Percentiles rank a stretch among this genome's conserved stretches.
phyloP scores from a whole-genome alignment of 2,888 invertebrate species.

The Ferdinandea cuprea region DNA sequence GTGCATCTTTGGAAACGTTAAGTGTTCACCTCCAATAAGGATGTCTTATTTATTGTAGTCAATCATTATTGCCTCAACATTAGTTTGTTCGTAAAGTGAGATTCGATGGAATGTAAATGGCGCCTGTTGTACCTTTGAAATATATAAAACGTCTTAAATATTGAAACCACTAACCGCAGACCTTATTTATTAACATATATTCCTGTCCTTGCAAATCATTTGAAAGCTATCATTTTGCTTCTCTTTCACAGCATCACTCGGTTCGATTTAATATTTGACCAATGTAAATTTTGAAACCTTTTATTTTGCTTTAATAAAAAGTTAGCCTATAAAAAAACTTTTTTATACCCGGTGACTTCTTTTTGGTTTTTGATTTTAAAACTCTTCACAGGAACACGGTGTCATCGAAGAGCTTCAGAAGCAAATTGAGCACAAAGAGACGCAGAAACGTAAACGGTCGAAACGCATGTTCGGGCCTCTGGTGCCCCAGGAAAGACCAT shows the following conservation, averaged over 20 bases:
- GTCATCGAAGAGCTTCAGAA: slow-evolving; percentile 84
- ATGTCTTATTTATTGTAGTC: too few relatives aligned
- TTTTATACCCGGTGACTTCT: slow-evolving; percentile 14
- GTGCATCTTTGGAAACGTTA: too few relatives aligned
- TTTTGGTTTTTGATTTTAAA: slow-evolving; percentile 60
- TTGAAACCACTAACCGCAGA: background rate
- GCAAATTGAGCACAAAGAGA: slow-evolving; percentile 83
- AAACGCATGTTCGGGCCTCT: slow-evolving; percentile 85
- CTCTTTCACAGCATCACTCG: slow-evolving; percentile 67
- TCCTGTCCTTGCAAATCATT: slow-evolving; percentile 25
- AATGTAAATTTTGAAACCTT: slow-evolving; percentile 11
- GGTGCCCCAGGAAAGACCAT: slow-evolving; percentile 87
- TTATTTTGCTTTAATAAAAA: slow-evolving; percentile 29
- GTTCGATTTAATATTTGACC: slow-evolving; percentile 62
- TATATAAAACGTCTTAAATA: too few relatives aligned
- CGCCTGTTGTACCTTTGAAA: too few relatives aligned
- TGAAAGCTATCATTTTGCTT: slow-evolving; percentile 65
- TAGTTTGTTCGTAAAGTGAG: too few relatives aligned
- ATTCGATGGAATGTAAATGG: too few relatives aligned
- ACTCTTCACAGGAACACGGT: slow-evolving; percentile 79
- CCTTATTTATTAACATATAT: too few relatives aligned
- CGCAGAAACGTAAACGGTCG: slow-evolving; percentile 83
- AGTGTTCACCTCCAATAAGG: too few relatives aligned
- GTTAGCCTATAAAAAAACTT: background rate
- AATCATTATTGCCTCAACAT: too few relatives aligned